phyloP scores from a whole-genome alignment of 2,888 invertebrate genomes.

The Cheilosia vernalis region DNA sequence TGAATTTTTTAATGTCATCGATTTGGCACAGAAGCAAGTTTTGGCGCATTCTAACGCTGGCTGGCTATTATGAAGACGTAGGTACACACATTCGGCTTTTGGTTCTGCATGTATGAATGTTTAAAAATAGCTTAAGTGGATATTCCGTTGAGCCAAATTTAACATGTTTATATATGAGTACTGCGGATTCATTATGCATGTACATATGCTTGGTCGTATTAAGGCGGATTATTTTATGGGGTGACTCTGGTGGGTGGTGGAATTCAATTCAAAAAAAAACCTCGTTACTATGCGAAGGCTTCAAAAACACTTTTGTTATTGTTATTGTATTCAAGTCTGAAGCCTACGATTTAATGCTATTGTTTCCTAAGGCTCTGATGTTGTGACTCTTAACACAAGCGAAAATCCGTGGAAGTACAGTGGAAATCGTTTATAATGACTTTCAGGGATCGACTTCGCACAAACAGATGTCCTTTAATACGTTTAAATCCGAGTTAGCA shows the following conservation, averaged over 20 bases:
- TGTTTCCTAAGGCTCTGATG: too few species aligned
- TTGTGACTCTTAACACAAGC: too few species aligned
- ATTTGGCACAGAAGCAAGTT: slow-evolving; percentile 56
- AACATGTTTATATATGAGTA: slow-evolving; percentile 20
- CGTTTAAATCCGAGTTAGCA: too few species aligned
- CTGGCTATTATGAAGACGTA: slow-evolving; percentile 31
- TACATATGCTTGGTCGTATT: neutral
- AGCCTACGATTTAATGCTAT: too few species aligned
- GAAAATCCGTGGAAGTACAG: too few species aligned
- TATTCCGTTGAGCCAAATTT: slow-evolving; percentile 35
- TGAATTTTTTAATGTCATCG: slow-evolving; percentile 54
- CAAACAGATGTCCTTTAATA: too few species aligned
- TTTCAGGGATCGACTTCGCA: too few species aligned
- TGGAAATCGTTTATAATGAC: too few species aligned
- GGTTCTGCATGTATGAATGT: slow-evolving; percentile 15
- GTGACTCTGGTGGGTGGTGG: neutral
- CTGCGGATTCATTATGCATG: neutral
- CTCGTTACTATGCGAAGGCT: neutral
- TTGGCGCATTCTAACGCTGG: slow-evolving; percentile 14
- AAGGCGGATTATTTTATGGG: neutral
- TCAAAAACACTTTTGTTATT: neutral
- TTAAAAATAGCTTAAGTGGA: slow-evolving; percentile 35
- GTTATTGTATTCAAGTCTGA: neutral
- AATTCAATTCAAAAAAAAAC: neutral
- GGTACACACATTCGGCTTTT: neutral